Conservation (phyloP, 1,140 invertebrate species). For the Plectus sambesii region DNA sequence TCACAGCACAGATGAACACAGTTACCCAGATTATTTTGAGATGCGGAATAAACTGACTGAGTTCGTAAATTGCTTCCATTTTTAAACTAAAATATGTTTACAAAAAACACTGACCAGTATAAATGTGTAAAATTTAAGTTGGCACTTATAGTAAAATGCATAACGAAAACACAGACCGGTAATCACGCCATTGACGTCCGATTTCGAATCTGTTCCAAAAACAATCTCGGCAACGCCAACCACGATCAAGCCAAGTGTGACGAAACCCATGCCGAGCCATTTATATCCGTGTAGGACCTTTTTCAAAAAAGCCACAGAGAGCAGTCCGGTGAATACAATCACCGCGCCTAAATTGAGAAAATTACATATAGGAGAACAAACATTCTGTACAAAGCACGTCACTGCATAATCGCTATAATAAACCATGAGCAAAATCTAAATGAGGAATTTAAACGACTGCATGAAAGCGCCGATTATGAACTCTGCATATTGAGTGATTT, state of each 20-base stretch:
- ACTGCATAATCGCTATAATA: constrained; percentile 12
- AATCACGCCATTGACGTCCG: constrained; percentile 65
- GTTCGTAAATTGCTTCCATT: no score
- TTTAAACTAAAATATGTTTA: no score
- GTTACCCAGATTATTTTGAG: no score
- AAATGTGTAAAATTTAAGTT: no score
- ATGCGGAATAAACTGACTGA: no score
- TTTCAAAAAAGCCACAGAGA: constrained; percentile 73
- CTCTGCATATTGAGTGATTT: no score
- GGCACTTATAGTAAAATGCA: no score
- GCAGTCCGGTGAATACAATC: constrained; percentile 79
- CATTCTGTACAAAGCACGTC: background rate
- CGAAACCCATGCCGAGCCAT: constrained; percentile 70
- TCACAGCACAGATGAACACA: no score
- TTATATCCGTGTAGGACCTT: constrained; percentile 55
- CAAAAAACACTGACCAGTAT: no score
- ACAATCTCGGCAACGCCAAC: constrained; percentile 70
- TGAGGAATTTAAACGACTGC: no score
- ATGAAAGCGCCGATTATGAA: no score
- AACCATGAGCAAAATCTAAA: background rate
- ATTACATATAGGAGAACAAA: constrained; percentile 6
- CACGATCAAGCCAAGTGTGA: constrained; percentile 66
- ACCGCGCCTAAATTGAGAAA: constrained; percentile 59
- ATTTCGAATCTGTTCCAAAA: constrained; percentile 47
- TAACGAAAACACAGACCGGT: no score